Conservation (phyloP, 2,113 vertebrate species). For the Pollachius pollachius region DNA sequence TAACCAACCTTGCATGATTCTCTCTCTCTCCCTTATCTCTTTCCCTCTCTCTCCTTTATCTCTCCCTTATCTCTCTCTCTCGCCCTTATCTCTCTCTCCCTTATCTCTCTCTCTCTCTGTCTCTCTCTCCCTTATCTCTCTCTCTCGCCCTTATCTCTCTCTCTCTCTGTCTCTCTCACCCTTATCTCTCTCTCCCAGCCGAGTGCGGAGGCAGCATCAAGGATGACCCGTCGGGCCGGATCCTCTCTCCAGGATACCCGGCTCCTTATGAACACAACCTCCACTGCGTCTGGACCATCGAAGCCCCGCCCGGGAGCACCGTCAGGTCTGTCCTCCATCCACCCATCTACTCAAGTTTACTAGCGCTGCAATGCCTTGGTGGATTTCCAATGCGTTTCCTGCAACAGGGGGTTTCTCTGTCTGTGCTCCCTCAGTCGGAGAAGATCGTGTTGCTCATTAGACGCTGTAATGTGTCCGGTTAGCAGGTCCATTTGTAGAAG, state of each 20-base stretch:
- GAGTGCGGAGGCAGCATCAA: constrained; percentile 90
- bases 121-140: background rate
- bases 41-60: too few species aligned
- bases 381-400: too few species aligned
- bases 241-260: constrained; percentile 95
- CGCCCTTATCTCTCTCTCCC: background rate
- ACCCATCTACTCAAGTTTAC: too few species aligned
- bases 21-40: background rate
- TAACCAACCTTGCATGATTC: background rate
- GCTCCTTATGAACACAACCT: constrained; percentile 96
- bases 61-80: too few species aligned
- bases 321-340: constrained; percentile 81
- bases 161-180: too few species aligned
- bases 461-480: too few species aligned
- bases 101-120: background rate
- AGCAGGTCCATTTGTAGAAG: too few species aligned
- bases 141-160: constrained; percentile 14
- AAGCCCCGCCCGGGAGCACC: constrained; percentile 91
- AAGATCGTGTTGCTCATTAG: too few species aligned
- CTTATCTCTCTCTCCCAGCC: constrained; percentile 65
- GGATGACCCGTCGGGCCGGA: constrained; percentile 82
- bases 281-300: constrained; percentile 92
- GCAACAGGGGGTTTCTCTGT: too few species aligned
- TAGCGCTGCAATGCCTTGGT: too few species aligned
- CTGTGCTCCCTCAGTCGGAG: too few species aligned